These are phyloP conservation scores for Holocentrus rufus DNA, from an alignment of 2,797 vertebrate genomes.

Conservation along the genomic window DNA sequence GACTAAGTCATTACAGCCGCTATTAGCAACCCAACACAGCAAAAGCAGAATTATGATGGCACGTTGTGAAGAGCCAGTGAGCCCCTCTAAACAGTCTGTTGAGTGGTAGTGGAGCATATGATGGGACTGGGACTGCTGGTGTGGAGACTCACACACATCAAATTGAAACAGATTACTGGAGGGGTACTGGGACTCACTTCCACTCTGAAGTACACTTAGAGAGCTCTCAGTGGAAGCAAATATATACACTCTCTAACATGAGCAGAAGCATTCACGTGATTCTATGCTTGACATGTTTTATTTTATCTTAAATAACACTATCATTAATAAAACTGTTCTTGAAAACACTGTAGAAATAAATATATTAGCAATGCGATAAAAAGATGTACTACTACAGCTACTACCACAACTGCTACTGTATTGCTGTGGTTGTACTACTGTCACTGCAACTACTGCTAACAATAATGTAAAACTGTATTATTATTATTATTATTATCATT, in stretches of 20 bases:
- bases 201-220: slow-evolving; percentile 55
- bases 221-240: slow-evolving; percentile 41
- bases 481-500: background rate
- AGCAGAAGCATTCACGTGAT: slow-evolving; percentile 5
- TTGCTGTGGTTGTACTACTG: too few relatives aligned
- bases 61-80: slow-evolving; percentile 60
- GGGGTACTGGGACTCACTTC: slow-evolving; percentile 64
- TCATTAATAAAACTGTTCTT: too few relatives aligned
- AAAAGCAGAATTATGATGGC: slow-evolving; percentile 59
- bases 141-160: slow-evolving; percentile 62
- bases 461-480: too few relatives aligned
- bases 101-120: slow-evolving; percentile 67
- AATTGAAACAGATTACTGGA: slow-evolving; percentile 76
- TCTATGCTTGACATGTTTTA: background rate
- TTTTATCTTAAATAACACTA: background rate
- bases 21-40: slow-evolving; percentile 57
- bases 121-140: slow-evolving; percentile 67
- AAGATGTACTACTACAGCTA: too few relatives aligned
- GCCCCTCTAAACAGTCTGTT: slow-evolving; percentile 64
- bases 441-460: too few relatives aligned
- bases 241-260: slow-evolving; percentile 15
- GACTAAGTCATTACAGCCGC: slow-evolving; percentile 35
- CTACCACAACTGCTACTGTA: too few relatives aligned
- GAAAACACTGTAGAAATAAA: too few relatives aligned
- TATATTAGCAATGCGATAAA: too few relatives aligned